Conservation (phyloP, 2,888 invertebrate genomes). For the Melolontha melolontha region DNA sequence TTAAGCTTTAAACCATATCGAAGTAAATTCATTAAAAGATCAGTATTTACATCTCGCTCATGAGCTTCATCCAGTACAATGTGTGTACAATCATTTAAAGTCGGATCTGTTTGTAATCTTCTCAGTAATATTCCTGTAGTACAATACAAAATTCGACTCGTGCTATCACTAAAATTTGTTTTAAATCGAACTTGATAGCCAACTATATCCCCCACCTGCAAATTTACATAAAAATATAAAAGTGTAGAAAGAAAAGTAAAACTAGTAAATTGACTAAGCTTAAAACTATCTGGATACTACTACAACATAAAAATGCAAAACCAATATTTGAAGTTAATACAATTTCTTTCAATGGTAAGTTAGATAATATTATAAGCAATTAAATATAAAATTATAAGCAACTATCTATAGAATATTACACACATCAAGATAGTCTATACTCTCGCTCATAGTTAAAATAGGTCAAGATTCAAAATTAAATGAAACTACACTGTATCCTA, state of each 20-base stretch:
- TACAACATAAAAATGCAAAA: background rate
- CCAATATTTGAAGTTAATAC: too few species aligned
- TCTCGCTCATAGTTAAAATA: too few species aligned
- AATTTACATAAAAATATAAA: conserved; percentile 43
- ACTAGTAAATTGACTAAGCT: background rate
- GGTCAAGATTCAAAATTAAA: too few species aligned
- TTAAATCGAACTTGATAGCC: conserved; percentile 77
- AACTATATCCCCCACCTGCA: conserved; percentile 72
- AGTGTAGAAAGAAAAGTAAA: background rate
- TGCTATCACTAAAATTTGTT: conserved; percentile 67
- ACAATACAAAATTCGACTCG: conserved; percentile 75
- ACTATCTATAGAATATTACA: too few species aligned
- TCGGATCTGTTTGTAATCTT: conserved; percentile 64
- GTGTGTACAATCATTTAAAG: conserved; percentile 72
- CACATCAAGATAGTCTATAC: too few species aligned
- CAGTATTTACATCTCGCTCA: conserved; percentile 77
- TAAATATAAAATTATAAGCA: too few species aligned
- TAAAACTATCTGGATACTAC: background rate
- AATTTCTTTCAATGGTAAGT: too few species aligned
- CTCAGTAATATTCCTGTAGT: conserved; percentile 72
- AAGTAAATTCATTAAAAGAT: conserved; percentile 73
- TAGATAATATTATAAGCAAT: too few species aligned
- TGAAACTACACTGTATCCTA: too few species aligned
- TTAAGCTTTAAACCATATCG: conserved; percentile 70
- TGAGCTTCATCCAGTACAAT: conserved; percentile 82